Conservation (phyloP, 2,797 vertebrate species). For the Ptychobarbus kaznakovi region DNA sequence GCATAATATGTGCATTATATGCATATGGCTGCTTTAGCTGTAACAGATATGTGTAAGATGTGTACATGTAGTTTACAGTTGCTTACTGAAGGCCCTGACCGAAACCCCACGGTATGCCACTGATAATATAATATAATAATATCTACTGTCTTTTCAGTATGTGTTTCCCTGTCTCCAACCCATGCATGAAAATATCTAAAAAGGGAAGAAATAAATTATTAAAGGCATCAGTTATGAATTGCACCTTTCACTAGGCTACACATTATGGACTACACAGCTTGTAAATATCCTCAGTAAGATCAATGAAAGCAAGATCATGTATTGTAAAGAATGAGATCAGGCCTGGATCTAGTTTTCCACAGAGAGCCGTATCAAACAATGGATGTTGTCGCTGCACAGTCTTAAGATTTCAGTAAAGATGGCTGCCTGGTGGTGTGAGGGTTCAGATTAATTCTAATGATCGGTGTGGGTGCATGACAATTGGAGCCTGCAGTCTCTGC, state of each 20-base stretch:
- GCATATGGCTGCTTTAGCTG: too few species aligned
- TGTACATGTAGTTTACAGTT: too few species aligned
- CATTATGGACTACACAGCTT: background rate
- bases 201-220: too few species aligned
- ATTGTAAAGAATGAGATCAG: conserved; percentile 13
- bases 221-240: background rate
- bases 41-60: too few species aligned
- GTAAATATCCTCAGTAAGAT: conserved; percentile 15
- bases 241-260: background rate
- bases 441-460: conserved; percentile 39
- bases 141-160: background rate
- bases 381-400: background rate
- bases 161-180: background rate
- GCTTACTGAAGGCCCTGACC: too few species aligned
- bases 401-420: conserved; percentile 46
- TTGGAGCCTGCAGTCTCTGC: conserved; percentile 16
- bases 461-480: conserved; percentile 36
- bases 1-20: too few species aligned
- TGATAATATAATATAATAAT: background rate
- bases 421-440: conserved; percentile 23
- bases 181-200: background rate
- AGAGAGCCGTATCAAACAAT: conserved; percentile 3
- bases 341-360: conserved; percentile 9
- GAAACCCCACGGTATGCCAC: too few species aligned
- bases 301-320: background rate